Evolutionary conservation across 2,888 invertebrate genomes (phyloP).

Genomic region (Steromphala cineraria): DNA sequence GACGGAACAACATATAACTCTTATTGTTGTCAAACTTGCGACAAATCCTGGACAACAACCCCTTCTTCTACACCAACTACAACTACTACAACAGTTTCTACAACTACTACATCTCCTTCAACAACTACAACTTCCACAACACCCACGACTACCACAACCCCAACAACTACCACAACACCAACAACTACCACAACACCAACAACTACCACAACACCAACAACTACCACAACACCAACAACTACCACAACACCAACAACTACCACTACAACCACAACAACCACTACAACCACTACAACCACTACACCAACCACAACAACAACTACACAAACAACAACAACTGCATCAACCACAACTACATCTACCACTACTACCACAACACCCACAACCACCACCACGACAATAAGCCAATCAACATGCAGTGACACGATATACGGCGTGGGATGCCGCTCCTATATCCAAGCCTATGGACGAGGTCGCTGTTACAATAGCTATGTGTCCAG

Average conservation of each 20-base stretch:
- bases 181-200: not conserved
- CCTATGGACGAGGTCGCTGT: not conserved
- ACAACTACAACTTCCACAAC: not conserved
- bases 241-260: not conserved
- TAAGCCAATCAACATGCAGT: not conserved
- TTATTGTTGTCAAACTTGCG: constrained; percentile 39
- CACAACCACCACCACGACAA: not conserved
- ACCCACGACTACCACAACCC: not conserved
- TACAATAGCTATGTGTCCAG: not conserved
- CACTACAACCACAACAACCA: not conserved
- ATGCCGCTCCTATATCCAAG: not conserved
- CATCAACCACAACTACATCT: not conserved
- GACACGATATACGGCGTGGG: not conserved
- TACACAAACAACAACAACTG: not conserved
- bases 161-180: not conserved
- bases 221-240: not conserved
- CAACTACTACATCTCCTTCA: not conserved
- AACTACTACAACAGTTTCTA: not conserved
- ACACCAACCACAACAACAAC: not conserved
- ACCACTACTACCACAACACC: not conserved
- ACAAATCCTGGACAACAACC: constrained; percentile 19
- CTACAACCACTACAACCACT: not conserved
- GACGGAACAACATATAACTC: not conserved
- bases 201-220: not conserved
- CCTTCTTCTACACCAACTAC: not conserved